phyloP scores from a whole-genome alignment of 2,113 vertebrate species.

The Elachura formosa region DNA sequence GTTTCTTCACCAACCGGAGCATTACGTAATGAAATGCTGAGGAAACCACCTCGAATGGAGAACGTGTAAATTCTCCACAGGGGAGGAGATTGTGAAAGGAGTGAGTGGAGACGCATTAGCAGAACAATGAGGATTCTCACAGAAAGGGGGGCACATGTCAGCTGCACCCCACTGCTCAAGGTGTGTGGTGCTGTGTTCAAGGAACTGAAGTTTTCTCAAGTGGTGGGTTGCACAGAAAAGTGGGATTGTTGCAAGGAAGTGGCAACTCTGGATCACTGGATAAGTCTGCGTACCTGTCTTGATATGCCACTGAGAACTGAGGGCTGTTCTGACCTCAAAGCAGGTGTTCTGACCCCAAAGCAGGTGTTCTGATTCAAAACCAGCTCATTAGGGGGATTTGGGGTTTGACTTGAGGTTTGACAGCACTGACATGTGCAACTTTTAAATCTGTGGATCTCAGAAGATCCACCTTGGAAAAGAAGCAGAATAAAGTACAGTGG shows the following conservation, averaged over 20 bases:
- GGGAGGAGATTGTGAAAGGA: not conserved
- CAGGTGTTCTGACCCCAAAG: not conserved
- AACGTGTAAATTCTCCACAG: not conserved
- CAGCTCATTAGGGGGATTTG: not conserved
- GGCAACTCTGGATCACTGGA: accelerated
- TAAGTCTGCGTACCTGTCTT: not conserved
- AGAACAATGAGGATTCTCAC: not conserved
- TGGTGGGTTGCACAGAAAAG: not conserved
- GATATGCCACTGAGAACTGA: not conserved
- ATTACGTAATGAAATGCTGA: not conserved
- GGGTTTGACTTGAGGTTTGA: not conserved
- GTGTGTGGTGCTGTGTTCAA: not conserved
- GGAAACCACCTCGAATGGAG: not conserved
- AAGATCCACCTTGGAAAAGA: not conserved
- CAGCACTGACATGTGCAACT: accelerated
- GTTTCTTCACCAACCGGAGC: not conserved
- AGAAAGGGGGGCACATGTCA: conserved; percentile 3
- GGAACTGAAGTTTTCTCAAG: not conserved
- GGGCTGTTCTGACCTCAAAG: not conserved
- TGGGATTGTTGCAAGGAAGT: not conserved
- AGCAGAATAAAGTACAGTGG: not conserved
- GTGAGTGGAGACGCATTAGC: not conserved
- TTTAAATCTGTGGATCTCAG: not conserved
- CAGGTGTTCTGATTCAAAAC: not conserved
- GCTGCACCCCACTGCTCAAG: conserved; percentile 6